Base-by-base conservation (phyloP, 1,140 invertebrate genomes). In the Druon quercuslanigerum region DNA sequence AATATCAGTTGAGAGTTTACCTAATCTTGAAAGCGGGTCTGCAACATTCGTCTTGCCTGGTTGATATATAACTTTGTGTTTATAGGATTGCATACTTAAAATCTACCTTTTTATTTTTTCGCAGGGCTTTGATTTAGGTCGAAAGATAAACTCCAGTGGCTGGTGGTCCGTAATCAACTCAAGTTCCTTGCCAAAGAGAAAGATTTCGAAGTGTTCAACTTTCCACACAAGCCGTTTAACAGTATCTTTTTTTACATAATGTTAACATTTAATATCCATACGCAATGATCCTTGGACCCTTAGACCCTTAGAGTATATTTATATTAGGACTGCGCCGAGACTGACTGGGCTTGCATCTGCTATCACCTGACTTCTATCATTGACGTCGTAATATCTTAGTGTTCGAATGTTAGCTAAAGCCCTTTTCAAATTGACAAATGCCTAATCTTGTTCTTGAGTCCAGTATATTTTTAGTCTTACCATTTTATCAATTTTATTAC, bases 21-120 rank as follows among this genome's bases (percentile, higher is more conserved):
- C 46, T 50, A 88, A 74, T 71, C 85, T 72, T 60, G 89, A 90
- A 19, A 89, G 46, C 11, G 83, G 33, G 70, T 90, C 88, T 8
- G 88, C 86, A n/a, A 90, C 86, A 56, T 91, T 91, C 56, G 73
- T 57, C 76, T 89, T 90, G 5, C 87, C 86, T 40, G 57, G 66
- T 17, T 54, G 57, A 60, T 78, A 83, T 60, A 72, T 50, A 7
- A 77, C 57, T 54, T 79, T 76, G 71, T 66, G 83, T 3, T 79
- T 74, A 20, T 20, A 84, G 2, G 74, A 7, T 66, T 83, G 79
- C 25, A 82, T n/a, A 0, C 72, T 14, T n/a, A 80, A 40, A 14
- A 77, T 72, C 73, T 78, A 82, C 54, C 83, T 19, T 70, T 84
- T 79, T 19, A 84, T 77, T 19, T 79, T 73, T 0, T 77, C 83